Evolutionary conservation across 2,113 vertebrate genomes (phyloP).

Genomic region (Zootoca vivipara): DNA sequence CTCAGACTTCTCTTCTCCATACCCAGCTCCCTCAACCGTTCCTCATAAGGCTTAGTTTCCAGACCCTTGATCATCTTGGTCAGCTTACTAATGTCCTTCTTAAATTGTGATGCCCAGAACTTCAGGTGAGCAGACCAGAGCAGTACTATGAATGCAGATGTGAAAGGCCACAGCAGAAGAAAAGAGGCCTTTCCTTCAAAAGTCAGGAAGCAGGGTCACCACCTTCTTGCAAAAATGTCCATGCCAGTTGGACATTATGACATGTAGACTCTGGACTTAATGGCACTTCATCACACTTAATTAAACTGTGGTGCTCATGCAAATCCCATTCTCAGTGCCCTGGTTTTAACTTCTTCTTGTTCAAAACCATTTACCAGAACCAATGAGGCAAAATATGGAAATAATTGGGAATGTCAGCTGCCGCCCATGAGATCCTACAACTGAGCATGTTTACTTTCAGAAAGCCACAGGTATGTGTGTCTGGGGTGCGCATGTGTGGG

Average conservation of each 20-base stretch:
- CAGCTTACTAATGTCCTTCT: no score
- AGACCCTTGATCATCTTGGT: no score
- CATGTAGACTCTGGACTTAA: background rate
- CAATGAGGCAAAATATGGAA: background rate
- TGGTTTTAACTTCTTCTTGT: background rate
- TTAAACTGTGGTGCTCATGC: no score
- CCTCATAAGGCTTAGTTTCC: no score
- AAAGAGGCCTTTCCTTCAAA: background rate
- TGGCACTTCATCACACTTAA: background rate
- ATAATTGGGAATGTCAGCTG: background rate
- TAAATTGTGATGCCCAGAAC: no score
- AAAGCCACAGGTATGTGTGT: slow-evolving; percentile 59
- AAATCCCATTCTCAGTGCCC: background rate
- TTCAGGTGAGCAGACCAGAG: no score
- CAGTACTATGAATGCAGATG: background rate
- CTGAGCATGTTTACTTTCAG: slow-evolving; percentile 52
- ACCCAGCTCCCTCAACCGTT: no score
- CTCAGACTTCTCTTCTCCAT: no score
- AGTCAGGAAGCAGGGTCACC: background rate
- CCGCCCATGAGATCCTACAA: slow-evolving; percentile 3
- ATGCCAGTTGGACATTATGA: background rate
- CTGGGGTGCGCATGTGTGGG: background rate
- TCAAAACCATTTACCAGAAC: slow-evolving; percentile 24
- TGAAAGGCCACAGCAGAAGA: background rate
- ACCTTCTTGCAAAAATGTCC: background rate